Base-by-base conservation (phyloP, 1,140 invertebrate species). In the Ectropis grisescens region DNA sequence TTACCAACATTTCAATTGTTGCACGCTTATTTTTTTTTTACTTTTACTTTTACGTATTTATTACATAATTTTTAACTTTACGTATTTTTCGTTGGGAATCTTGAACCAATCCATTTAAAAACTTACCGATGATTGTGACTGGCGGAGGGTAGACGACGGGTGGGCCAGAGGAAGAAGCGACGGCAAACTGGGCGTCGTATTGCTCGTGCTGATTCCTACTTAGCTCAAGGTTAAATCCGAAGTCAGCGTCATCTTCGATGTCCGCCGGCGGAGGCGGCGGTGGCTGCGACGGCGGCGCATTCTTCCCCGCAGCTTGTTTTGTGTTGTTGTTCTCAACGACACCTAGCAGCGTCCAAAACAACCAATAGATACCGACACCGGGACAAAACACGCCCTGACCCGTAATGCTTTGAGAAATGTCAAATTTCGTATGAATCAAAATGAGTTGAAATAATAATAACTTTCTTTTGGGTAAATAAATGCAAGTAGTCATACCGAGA, bases 191-290 rank as follows among this genome's bases (percentile, higher is more conserved):
- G 13, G 85, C 83, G 31, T 88, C 90, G 56, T 93, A 93, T 24
- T 91, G 90, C 37, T 89, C 76, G 25, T 90, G 90, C 60, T 91
- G 91, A 52, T 86, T 85, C 58, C 85, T 86, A 47, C 85, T 88
- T 31, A 93, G 80, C 76, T 88, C 89, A 81, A 93, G 87, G 29
- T 89, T 87, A 74, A 93, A 93, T 39, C 84, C 85, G 52, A 83
- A 75, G 57, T 80, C 70, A 13, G 66, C 62, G 39, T 51, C 71
- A 58, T 67, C 68, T 11, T 39, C 59, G 36, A 64, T 47, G 40
- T 62, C 70, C 11, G 38, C 59, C 32, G 67, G 64, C 36, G 66
- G 76, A 11, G 68, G 66, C 30, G 79, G 72, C 11, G 82, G 72
- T 13, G 82, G 76, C 29, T 60, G 64, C 12, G 56, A 57, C n/a